phyloP scores from a whole-genome alignment of 1,140 invertebrate species.

The Aphelinus atriplicis region DNA sequence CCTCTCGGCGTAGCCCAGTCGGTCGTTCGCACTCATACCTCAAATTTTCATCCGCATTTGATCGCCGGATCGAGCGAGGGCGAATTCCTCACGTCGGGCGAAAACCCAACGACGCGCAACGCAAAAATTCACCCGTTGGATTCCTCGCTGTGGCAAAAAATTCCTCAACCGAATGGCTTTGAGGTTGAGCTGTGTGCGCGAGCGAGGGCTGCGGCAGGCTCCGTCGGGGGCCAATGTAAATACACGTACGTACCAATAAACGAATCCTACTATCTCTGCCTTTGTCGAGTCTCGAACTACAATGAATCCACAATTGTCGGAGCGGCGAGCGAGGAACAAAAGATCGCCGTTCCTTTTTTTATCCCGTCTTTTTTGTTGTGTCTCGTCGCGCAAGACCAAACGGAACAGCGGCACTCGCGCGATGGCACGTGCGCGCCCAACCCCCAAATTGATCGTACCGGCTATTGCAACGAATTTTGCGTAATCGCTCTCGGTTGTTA shows the following conservation, averaged over 20 bases:
- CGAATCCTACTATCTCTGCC: slow-evolving; percentile 31
- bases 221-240: slow-evolving; percentile 21
- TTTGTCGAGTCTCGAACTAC: slow-evolving; percentile 25
- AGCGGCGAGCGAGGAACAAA: background rate
- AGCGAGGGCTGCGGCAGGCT: background rate
- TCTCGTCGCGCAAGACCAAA: slow-evolving; percentile 1
- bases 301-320: slow-evolving; percentile 21
- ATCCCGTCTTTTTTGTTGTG: background rate
- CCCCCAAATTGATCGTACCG: too few relatives aligned
- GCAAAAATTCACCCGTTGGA: too few relatives aligned
- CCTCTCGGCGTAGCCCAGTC: background rate
- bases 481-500: slow-evolving; percentile 17
- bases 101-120: too few relatives aligned
- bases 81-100: too few relatives aligned
- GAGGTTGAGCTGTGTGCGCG: background rate
- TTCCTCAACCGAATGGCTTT: slow-evolving; percentile 6
- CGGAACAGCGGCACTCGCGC: background rate
- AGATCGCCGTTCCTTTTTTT: background rate
- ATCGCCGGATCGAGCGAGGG: too few relatives aligned
- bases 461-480: background rate
- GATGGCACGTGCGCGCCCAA: background rate
- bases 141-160: too few relatives aligned
- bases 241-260: slow-evolving; percentile 21
- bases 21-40: background rate
- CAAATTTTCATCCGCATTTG: background rate